These are phyloP conservation scores for Rhagonycha fulva DNA, from an alignment of 2,888 invertebrate genomes.

Conservation along the genomic window DNA sequence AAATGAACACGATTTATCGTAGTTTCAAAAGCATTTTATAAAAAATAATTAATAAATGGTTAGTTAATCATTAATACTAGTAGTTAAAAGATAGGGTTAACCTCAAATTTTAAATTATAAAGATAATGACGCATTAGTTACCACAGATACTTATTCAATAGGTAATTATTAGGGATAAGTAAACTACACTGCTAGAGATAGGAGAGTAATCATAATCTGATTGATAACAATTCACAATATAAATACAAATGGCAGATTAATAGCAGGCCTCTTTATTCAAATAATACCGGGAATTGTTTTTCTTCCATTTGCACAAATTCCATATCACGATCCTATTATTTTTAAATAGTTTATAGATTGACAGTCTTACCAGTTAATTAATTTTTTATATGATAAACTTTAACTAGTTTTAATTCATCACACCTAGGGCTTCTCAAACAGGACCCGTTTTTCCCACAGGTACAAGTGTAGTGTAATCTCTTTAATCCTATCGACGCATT, in stretches of 20 bases:
- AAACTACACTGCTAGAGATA: background rate
- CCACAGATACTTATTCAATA: background rate
- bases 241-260: background rate
- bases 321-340: too few relatives aligned
- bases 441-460: too few relatives aligned
- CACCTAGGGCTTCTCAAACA: too few relatives aligned
- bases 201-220: background rate
- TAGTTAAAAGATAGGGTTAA: background rate
- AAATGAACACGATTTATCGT: background rate
- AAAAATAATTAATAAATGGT: background rate
- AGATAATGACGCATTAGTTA: background rate
- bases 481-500: too few relatives aligned
- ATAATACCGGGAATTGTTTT: background rate
- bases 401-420: too few relatives aligned
- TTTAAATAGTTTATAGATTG: too few relatives aligned
- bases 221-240: background rate
- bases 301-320: too few relatives aligned
- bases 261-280: background rate
- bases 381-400: too few relatives aligned
- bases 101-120: background rate
- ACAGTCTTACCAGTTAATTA: too few relatives aligned
- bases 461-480: too few relatives aligned
- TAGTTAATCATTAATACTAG: background rate
- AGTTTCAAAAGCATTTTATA: background rate
- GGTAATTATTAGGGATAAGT: background rate